These are phyloP conservation scores for Fulmarus glacialis DNA, from an alignment of 2,113 vertebrate genomes.

Conservation along the genomic window DNA sequence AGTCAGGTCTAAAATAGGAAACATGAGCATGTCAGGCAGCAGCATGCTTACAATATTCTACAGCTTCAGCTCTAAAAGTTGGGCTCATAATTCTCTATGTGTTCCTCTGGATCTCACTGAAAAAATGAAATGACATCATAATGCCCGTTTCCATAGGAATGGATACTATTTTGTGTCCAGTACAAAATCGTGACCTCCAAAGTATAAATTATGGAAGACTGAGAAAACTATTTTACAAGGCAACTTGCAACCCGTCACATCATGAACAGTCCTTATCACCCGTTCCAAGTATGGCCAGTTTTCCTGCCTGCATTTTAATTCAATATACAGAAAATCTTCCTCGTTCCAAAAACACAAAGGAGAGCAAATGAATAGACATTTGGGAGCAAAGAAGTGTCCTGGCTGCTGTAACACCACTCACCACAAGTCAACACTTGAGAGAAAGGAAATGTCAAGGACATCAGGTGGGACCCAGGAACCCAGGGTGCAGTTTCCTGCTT, in stretches of 20 bases:
- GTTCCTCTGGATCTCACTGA: constrained; percentile 35
- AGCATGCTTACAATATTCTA: constrained; percentile 84
- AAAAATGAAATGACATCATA: constrained; percentile 73
- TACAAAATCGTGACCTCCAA: constrained; percentile 57
- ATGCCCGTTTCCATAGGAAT: constrained; percentile 47
- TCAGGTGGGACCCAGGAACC: not conserved
- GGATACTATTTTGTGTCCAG: constrained; percentile 32
- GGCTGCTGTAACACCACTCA: not conserved
- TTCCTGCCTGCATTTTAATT: not conserved
- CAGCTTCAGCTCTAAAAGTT: constrained; percentile 68
- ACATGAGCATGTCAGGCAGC: constrained; percentile 78
- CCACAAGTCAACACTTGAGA: not conserved
- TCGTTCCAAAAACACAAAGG: not conserved
- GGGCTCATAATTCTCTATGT: constrained; percentile 73
- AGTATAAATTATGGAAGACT: constrained; percentile 18
- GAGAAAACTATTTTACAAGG: constrained; percentile 18
- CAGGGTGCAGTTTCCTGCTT: not conserved
- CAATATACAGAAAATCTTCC: not conserved
- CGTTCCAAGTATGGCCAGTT: not conserved
- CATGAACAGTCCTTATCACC: not conserved
- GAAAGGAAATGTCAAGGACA: not conserved
- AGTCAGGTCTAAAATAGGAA: constrained; percentile 90
- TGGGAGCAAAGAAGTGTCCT: not conserved
- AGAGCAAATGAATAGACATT: not conserved
- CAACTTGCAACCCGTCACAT: not conserved